Percentiles rank a stretch among this genome's conserved stretches.
Evolutionary conservation across 2,113 vertebrate genomes (phyloP).

Genomic region (Suricata suricatta): DNA sequence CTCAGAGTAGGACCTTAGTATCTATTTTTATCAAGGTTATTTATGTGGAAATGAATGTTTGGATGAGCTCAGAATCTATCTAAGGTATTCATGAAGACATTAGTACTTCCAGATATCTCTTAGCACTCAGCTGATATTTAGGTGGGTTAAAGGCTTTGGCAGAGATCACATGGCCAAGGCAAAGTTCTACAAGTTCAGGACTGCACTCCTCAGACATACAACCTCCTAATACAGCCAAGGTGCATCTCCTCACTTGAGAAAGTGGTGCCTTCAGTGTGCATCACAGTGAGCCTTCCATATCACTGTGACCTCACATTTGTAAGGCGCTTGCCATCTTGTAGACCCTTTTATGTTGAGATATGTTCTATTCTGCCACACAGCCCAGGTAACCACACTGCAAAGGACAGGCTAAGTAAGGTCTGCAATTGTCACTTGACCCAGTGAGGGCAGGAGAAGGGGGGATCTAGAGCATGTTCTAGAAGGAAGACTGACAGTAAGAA

Average conservation of each 20-base stretch:
- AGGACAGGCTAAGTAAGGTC: neutral
- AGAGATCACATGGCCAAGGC: neutral
- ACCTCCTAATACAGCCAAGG: neutral
- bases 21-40: conserved; percentile 30
- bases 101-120: neutral
- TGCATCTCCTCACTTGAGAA: neutral
- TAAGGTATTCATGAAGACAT: neutral
- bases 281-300: neutral
- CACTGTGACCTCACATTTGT: neutral
- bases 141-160: neutral
- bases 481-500: neutral
- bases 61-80: neutral
- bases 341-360: neutral
- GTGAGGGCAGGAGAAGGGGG: neutral
- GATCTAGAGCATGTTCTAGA: neutral
- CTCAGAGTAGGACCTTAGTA: neutral
- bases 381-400: neutral
- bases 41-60: neutral
- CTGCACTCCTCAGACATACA: neutral
- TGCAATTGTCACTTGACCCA: neutral
- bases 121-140: neutral
- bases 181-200: neutral
- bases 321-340: neutral
- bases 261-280: fast-evolving
- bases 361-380: neutral